Conservation (phyloP, 1,140 invertebrate species). For the Oryzaephilus surinamensis region DNA sequence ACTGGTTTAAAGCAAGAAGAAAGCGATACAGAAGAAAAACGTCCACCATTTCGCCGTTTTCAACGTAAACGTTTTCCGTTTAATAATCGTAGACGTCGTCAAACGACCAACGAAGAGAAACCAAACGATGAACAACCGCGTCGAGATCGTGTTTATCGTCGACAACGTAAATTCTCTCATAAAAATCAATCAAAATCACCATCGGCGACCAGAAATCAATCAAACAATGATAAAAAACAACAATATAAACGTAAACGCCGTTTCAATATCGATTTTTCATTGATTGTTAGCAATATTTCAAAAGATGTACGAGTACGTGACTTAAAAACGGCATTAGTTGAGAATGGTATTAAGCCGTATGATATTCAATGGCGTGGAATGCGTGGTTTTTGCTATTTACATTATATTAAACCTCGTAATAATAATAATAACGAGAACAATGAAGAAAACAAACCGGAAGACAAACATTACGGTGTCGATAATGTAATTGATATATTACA, state of each 20-base stretch:
- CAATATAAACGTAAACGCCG: constrained; percentile 12
- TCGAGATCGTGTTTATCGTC: no score
- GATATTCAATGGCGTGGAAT: constrained; percentile 55
- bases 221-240: neutral
- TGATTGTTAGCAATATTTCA: constrained; percentile 51
- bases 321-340: constrained; percentile 49
- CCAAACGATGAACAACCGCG: no score
- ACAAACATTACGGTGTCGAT: constrained; percentile 39
- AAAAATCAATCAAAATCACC: no score
- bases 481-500: constrained; percentile 46
- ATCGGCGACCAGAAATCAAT: constrained; percentile 13
- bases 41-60: constrained; percentile 13
- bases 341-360: constrained; percentile 52
- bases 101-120: neutral
- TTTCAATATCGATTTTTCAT: constrained; percentile 42
- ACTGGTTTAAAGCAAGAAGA: constrained; percentile 53
- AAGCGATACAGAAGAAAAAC: constrained; percentile 44
- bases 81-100: constrained; percentile 2
- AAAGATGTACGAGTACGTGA: constrained; percentile 49
- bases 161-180: no score
- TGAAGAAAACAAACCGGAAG: constrained; percentile 22
- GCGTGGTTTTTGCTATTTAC: constrained; percentile 52
- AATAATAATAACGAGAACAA: constrained; percentile 11
- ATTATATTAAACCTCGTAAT: constrained; percentile 47
- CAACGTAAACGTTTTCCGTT: neutral